These are phyloP conservation scores for Leucophora obtusa DNA, from an alignment of 2,888 invertebrate species.

Conservation along the genomic window DNA sequence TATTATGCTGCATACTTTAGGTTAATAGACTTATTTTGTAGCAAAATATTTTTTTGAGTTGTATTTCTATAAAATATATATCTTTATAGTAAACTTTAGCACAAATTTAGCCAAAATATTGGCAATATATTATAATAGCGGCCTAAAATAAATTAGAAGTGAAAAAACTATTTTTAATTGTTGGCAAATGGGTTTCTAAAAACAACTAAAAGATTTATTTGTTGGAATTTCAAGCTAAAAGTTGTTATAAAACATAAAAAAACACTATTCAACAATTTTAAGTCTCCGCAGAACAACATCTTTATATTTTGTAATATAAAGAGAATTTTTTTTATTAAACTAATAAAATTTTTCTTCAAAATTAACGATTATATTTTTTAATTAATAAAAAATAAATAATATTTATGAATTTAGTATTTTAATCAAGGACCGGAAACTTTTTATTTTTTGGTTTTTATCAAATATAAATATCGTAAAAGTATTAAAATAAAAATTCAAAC, in stretches of 20 bases:
- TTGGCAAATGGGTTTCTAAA: constrained; percentile 37
- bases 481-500: too few relatives aligned
- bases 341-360: too few relatives aligned
- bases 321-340: too few relatives aligned
- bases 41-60: background rate
- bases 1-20: constrained; percentile 53
- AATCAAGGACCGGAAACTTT: too few relatives aligned
- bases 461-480: too few relatives aligned
- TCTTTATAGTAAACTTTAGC: background rate
- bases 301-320: too few relatives aligned
- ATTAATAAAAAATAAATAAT: too few relatives aligned
- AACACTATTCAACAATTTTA: too few relatives aligned
- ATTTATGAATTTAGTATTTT: too few relatives aligned
- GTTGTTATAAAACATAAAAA: background rate
- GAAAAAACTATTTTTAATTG: background rate
- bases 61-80: background rate
- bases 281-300: too few relatives aligned
- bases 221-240: background rate
- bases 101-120: constrained; percentile 37
- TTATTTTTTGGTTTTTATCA: too few relatives aligned
- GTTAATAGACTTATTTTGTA: constrained; percentile 42
- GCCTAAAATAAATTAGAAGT: constrained; percentile 13
- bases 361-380: too few relatives aligned
- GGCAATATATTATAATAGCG: constrained; percentile 46
- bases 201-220: constrained; percentile 11